Evolutionary conservation across 64 coral and sea anemone species (phyloP).

Genomic region (Montipora efflorescens): DNA sequence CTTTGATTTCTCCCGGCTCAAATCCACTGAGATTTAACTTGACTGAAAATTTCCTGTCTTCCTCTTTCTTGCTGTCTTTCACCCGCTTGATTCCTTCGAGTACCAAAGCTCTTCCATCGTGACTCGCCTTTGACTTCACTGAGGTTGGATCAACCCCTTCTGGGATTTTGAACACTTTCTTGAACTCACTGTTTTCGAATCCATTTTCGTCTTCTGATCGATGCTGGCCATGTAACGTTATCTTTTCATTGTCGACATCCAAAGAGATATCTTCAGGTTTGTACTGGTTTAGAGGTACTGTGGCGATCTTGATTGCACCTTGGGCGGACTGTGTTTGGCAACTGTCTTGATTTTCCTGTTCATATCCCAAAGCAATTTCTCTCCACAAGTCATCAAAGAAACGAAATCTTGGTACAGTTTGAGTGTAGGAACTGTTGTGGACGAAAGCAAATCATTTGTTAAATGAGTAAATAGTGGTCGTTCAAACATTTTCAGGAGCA

Average conservation of each 20-base stretch:
- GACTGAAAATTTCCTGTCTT: conserved; percentile 80
- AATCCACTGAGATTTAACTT: conserved; percentile 84
- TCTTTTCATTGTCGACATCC: conserved; percentile 35
- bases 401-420: not conserved
- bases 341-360: not conserved
- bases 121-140: conserved; percentile 52
- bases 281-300: conserved; percentile 22
- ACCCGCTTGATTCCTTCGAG: conserved; percentile 35
- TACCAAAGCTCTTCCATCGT: conserved; percentile 68
- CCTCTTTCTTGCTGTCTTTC: conserved; percentile 28
- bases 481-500: too few species aligned
- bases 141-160: conserved; percentile 75
- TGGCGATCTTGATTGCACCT: conserved; percentile 21
- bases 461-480: not conserved
- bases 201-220: conserved; percentile 67
- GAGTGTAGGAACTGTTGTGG: not conserved
- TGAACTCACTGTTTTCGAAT: conserved; percentile 74
- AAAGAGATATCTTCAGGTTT: conserved; percentile 48
- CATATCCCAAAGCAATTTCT: not conserved
- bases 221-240: conserved; percentile 66
- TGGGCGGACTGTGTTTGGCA: not conserved
- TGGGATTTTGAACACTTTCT: conserved; percentile 67
- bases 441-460: not conserved
- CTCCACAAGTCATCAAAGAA: not conserved
- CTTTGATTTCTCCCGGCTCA: conserved; percentile 77